Percentiles rank a stretch among this genome's conserved stretches.
Conservation (phyloP, 2,113 vertebrate species). For the Serilophus lunatus region DNA sequence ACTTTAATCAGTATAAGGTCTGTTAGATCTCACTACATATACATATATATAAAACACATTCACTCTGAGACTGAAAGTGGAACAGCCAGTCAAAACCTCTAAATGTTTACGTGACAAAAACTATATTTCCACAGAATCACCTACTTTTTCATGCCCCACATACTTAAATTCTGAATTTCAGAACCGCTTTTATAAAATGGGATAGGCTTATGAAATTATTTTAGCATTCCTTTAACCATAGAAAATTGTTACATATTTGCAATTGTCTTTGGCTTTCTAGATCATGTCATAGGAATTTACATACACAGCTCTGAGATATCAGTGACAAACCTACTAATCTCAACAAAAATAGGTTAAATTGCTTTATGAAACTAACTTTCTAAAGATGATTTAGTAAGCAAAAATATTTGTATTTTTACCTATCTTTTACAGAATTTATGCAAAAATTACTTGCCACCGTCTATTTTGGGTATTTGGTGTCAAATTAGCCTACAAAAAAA, state of each 20-base stretch:
- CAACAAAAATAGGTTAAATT: neutral
- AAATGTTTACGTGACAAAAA: neutral
- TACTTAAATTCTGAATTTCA: neutral
- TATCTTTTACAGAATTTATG: neutral
- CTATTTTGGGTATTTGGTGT: conserved; percentile 41
- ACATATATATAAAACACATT: neutral
- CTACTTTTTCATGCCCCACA: neutral
- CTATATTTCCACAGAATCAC: neutral
- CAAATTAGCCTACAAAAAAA: conserved; percentile 28
- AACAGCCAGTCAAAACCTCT: neutral
- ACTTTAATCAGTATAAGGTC: neutral
- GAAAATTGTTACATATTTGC: neutral
- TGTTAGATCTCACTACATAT: neutral
- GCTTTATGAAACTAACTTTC: neutral
- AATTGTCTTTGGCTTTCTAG: neutral
- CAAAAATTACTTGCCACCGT: neutral
- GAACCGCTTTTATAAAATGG: neutral
- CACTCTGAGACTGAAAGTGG: neutral
- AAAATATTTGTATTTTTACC: neutral
- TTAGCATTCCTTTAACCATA: neutral
- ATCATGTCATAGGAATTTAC: neutral
- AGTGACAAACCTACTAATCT: neutral
- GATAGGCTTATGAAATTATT: neutral
- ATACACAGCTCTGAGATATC: neutral
- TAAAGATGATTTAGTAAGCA: neutral